Evolutionary conservation across 2,113 vertebrate genomes (phyloP).

Genomic region (Marmota monax): DNA sequence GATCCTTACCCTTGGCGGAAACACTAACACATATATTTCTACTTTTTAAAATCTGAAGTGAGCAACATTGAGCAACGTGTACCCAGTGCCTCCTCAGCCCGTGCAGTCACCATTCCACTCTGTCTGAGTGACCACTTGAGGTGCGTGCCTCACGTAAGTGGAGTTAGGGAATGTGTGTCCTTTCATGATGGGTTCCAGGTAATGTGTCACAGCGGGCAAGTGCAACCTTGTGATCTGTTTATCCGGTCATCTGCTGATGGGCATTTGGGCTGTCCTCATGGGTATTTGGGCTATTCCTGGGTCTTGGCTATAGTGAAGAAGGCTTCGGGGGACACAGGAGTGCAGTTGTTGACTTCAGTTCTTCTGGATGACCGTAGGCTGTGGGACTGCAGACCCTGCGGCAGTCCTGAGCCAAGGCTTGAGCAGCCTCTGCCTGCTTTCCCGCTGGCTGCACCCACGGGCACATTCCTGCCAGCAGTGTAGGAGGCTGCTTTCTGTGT

Average conservation of each 20-base stretch:
- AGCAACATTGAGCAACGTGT: no score
- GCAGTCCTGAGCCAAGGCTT: neutral
- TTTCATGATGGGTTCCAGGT: neutral
- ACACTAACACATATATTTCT: neutral
- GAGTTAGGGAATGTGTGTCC: fast-evolving
- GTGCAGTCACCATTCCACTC: no score
- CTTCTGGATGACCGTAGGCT: neutral
- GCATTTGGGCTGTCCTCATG: neutral
- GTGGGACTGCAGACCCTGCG: fast-evolving
- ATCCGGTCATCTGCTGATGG: neutral
- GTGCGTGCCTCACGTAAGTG: fast-evolving
- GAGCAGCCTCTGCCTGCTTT: neutral
- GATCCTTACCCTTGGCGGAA: neutral
- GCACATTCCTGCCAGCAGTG: neutral
- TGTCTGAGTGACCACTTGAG: neutral
- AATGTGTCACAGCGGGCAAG: neutral
- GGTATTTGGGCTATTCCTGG: neutral
- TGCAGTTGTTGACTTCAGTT: neutral
- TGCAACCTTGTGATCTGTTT: no score
- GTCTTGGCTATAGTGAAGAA: neutral
- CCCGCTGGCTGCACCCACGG: neutral
- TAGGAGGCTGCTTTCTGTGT: neutral
- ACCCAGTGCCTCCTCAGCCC: neutral
- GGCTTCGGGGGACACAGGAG: fast-evolving
- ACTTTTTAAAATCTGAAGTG: neutral